Evolutionary conservation across 2,797 vertebrate species (phyloP), one percentile per base, ranked within the genome.

Genomic region (Falco biarmicus): DNA sequence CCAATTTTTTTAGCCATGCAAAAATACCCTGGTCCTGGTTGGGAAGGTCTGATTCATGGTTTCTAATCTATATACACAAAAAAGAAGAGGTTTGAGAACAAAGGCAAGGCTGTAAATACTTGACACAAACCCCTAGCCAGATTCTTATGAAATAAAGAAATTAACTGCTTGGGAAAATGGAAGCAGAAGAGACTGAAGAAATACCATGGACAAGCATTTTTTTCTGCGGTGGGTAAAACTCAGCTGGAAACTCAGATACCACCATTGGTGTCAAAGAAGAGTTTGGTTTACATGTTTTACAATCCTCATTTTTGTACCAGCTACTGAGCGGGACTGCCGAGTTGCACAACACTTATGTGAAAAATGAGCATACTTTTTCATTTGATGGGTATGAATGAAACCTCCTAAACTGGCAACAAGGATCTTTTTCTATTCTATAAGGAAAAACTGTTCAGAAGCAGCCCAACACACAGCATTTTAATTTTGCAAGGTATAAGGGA

Each of bases 401-500:
- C 8, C 29, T 71, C 39, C 31, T 22, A 76, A 81, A 84, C 1
- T 26, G 16, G 12, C 12, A 84, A 68, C 43, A 74, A 77, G 6
- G 4, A 69, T 65, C 41, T 16, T 24, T 80, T 92, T 18, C 10
- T 88, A 48, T n/a, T 74, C 56, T 57, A 14, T n/a, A 84, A 74
- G 13, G 63, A 66, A 89, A 92, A 86, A 32, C 18, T 26, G 15
- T 24, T 61, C 70, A 73, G 86, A 91, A 79, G 15, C 59, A 85
- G 16, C 31, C 39, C 64, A 80, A 57, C 16, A 1, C 1, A 2
- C 34, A 86, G n/a, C 3, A 0, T 84, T 95, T 96, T 90, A 86
- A 86, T 96, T 95, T 90, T 77, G 20, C 34, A 56, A 31, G 18
- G 28, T 50, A 41, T 93, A 68, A 82, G 18, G 31, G 43, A 87